Base-by-base conservation (phyloP, 30 jellyfish, hydroid and myxozoan species). In the Rhopilema esculentum region DNA sequence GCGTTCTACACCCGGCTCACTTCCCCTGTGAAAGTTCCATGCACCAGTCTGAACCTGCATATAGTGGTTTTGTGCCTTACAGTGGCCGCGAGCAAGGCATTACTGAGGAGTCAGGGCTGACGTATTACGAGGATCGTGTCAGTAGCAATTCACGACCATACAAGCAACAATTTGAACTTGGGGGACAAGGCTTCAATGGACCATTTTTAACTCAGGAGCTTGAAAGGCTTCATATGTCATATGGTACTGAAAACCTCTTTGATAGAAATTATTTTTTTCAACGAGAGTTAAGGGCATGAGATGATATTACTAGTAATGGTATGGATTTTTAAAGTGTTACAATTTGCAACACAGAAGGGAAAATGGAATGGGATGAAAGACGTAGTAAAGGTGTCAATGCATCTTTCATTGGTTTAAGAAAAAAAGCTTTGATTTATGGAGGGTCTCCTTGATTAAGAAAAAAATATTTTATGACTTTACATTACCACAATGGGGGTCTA, bases 151-250 rank as follows among this genome's bases (percentile, higher is more conserved):
- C 57, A 8, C 66, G 32, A 27, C 69, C 94, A 0, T 75, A 71
- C 79, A 85, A 85, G 67, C 94, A 85, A 20, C 88, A 78, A 69
- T 1, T 74, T 21, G 94, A 85, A 26, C 27, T 72, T 4, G 30
- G 77, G 16, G 88, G 49, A 53, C 88, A 75, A 16, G 40, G 18
- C 69, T 9, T 74, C 78, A 85, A 64, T 29, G 94, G 94, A 51
- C 94, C 88, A 24, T 85, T 85, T 51, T 66, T 85, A 66, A 85
- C 94, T 7, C 88, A 85, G 52, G 94, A 85, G 79, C 32, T 85
- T 66, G 88, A 85, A 66, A 69, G 94, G 25, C 84, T 85, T 8
- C 94, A 85, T 68, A 85, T 74, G 94, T 19, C 87, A 22, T 85
- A 73, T 49, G 94, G 94, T 16, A 75, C 84, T 50, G 94, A 85